These are phyloP conservation scores for Hippoglossus stenolepis DNA, from an alignment of 2,113 vertebrate species.

Conservation along the genomic window DNA sequence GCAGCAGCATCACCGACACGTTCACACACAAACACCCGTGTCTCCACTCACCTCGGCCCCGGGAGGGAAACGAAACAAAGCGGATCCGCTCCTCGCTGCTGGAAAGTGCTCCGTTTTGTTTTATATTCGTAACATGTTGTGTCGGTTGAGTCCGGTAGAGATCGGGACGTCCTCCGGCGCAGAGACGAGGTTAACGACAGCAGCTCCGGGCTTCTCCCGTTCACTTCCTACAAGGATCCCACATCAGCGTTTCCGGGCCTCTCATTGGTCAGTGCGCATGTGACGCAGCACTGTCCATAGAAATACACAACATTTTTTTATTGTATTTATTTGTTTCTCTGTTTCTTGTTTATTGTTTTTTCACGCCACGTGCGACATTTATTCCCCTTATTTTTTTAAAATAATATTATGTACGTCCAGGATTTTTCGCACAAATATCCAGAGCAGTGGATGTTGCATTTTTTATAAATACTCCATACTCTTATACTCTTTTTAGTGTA, in stretches of 20 bases:
- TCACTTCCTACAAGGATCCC: slow-evolving; percentile 61
- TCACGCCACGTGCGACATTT: no score
- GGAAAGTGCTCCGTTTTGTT: neutral
- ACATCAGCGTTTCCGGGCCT: fast-evolving
- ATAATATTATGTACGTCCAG: no score
- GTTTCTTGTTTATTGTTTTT: no score
- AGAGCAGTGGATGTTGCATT: no score
- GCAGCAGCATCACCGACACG: slow-evolving; percentile 17
- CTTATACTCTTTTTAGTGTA: no score
- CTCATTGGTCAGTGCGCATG: slow-evolving; percentile 50
- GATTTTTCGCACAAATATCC: no score
- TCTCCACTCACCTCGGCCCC: slow-evolving; percentile 49
- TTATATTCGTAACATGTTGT: slow-evolving; percentile 26
- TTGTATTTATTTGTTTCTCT: no score
- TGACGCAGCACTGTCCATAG: neutral
- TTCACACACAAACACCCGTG: neutral
- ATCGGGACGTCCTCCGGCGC: slow-evolving; percentile 19
- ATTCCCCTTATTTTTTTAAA: no score
- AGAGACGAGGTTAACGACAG: slow-evolving; percentile 10
- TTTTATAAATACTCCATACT: no score
- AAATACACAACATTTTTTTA: no score
- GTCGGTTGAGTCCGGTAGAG: slow-evolving; percentile 4
- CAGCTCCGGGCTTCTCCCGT: slow-evolving; percentile 8
- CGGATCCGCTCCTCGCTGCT: slow-evolving; percentile 18
- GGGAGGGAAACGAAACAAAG: neutral